These are phyloP conservation scores for Ricordea florida DNA, from an alignment of 92 coral and sea anemone genomes.

Conservation along the genomic window DNA sequence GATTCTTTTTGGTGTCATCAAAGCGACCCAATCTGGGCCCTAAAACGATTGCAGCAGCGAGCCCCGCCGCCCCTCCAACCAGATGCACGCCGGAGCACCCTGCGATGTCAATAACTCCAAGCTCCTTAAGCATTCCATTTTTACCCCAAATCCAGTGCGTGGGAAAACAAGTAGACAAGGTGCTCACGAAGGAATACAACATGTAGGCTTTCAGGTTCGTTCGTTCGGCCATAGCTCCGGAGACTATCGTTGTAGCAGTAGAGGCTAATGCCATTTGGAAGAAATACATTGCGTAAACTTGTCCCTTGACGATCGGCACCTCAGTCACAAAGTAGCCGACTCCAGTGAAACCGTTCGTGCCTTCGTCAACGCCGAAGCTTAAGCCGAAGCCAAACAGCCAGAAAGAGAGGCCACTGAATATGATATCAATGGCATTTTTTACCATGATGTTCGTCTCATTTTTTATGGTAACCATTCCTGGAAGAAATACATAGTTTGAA, in stretches of 20 bases:
- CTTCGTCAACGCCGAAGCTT: constrained; percentile 60
- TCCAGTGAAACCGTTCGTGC: constrained; percentile 62
- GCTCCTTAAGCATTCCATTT: constrained; percentile 59
- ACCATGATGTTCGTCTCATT: constrained; percentile 69
- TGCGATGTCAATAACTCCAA: constrained; percentile 72
- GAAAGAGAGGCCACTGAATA: constrained; percentile 63
- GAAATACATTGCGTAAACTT: constrained; percentile 63
- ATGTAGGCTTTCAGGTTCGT: constrained; percentile 68
- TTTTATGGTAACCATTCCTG: constrained; percentile 63
- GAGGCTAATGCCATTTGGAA: constrained; percentile 77
- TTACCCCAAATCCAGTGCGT: constrained; percentile 82
- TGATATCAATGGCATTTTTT: constrained; percentile 67
- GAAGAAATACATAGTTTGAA: too few relatives aligned
- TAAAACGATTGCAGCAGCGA: constrained; percentile 82
- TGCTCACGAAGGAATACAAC: constrained; percentile 69
- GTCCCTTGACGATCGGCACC: constrained; percentile 33
- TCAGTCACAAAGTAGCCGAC: constrained; percentile 64
- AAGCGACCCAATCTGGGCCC: constrained; percentile 87
- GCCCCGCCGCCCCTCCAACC: constrained; percentile 95
- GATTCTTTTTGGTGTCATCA: constrained; percentile 31
- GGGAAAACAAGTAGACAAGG: constrained; percentile 71
- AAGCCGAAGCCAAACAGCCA: constrained; percentile 68
- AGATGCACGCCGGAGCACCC: constrained; percentile 67
- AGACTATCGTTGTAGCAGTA: constrained; percentile 75
- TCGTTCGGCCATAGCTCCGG: constrained; percentile 79